These are phyloP conservation scores for Astreopora myriophthalma DNA, from an alignment of 64 coral and sea anemone genomes.

Conservation along the genomic window DNA sequence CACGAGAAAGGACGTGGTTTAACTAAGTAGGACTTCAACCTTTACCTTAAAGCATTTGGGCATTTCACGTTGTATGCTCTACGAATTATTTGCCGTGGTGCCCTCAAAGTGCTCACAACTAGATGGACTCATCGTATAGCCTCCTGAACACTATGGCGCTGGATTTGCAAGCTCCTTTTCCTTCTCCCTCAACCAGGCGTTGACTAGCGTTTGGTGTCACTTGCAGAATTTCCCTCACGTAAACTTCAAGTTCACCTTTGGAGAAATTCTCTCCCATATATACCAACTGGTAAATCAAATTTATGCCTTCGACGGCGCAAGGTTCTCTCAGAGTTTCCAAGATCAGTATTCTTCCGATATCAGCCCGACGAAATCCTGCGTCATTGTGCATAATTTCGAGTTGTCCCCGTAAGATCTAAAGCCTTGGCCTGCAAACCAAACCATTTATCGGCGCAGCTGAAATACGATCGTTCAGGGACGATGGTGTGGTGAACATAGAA, in stretches of 20 bases:
- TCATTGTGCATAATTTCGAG: not conserved
- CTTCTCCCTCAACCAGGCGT: constrained; percentile 45
- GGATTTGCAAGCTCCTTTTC: constrained; percentile 32
- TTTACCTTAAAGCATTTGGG: too few species aligned
- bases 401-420: not conserved
- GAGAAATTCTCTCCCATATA: constrained; percentile 5
- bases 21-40: too few species aligned
- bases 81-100: too few species aligned
- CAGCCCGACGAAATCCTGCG: too few species aligned
- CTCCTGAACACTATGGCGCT: too few species aligned
- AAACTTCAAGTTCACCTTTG: not conserved
- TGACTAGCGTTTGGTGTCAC: constrained; percentile 32
- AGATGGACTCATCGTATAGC: too few species aligned
- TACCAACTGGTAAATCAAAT: constrained; percentile 43
- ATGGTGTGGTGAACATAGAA: not conserved
- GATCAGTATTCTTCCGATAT: not conserved
- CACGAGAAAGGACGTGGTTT: too few species aligned
- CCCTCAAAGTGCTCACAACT: too few species aligned
- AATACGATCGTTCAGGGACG: not conserved
- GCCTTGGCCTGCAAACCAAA: not conserved
- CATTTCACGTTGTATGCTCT: too few species aligned
- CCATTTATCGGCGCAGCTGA: not conserved
- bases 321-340: not conserved
- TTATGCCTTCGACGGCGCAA: constrained; percentile 25
- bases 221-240: constrained; percentile 24